These are phyloP conservation scores for Eurytoma californica DNA, from an alignment of 2,888 invertebrate species.

Conservation along the genomic window DNA sequence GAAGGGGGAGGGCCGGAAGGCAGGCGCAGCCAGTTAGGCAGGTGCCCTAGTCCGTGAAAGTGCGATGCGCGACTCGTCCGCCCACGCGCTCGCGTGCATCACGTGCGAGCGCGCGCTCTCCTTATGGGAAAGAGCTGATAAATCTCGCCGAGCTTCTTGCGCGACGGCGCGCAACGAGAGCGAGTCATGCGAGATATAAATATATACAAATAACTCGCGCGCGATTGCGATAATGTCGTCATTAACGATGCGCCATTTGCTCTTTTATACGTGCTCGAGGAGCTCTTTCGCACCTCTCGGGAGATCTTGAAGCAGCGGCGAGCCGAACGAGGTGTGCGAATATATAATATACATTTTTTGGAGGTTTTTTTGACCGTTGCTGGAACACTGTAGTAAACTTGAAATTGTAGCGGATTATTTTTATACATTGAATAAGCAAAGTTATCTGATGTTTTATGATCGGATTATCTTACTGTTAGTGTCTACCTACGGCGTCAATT, in stretches of 20 bases:
- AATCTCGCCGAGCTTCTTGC: constrained; percentile 17
- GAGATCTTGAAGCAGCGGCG: too few relatives aligned
- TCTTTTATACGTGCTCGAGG: too few relatives aligned
- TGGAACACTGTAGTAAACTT: too few relatives aligned
- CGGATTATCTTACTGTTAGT: too few relatives aligned
- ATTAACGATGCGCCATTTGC: neutral
- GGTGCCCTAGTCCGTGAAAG: constrained; percentile 55
- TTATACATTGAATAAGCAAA: too few relatives aligned
- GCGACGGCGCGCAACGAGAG: constrained; percentile 3
- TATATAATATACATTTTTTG: too few relatives aligned
- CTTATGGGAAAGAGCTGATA: constrained; percentile 16
- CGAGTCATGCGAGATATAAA: constrained; percentile 1
- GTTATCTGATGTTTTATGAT: too few relatives aligned
- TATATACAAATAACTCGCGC: neutral
- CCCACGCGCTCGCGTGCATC: constrained; percentile 3
- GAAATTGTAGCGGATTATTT: too few relatives aligned
- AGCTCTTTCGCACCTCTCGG: too few relatives aligned
- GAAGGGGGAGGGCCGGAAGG: constrained; percentile 41
- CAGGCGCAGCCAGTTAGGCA: constrained; percentile 31
- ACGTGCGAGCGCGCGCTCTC: neutral
- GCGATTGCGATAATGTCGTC: constrained; percentile 20
- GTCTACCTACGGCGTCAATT: too few relatives aligned
- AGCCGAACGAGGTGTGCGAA: too few relatives aligned
- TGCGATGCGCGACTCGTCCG: constrained; percentile 5
- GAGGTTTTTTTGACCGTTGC: too few relatives aligned